Evolutionary conservation across 2,113 vertebrate species (phyloP).

Genomic region (Chaenogobius annularis): DNA sequence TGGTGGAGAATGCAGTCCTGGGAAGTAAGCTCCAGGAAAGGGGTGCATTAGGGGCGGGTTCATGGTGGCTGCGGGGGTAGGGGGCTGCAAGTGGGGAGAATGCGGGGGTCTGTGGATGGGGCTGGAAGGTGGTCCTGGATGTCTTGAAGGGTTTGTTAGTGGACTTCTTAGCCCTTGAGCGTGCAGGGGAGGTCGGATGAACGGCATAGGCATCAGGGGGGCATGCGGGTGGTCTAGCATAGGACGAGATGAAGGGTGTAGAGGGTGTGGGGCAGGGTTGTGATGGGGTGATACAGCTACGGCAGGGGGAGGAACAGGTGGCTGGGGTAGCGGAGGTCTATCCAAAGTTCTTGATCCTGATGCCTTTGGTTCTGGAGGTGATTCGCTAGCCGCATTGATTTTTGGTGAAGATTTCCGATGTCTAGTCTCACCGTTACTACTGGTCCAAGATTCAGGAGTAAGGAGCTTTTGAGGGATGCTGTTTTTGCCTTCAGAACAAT

Average conservation of each 20-base stretch:
- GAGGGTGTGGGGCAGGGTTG: conserved; percentile 51
- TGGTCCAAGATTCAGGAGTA: conserved; percentile 98
- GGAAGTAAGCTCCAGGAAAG: conserved; percentile 84
- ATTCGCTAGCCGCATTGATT: conserved; percentile 69
- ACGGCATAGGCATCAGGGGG: conserved; percentile 84
- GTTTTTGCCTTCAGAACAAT: conserved; percentile 76
- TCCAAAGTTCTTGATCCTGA: conserved; percentile 86
- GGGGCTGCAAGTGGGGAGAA: conserved; percentile 88
- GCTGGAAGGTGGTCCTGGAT: conserved; percentile 85
- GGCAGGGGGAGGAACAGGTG: conserved; percentile 31
- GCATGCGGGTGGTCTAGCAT: conserved; percentile 55
- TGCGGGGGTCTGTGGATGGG: conserved; percentile 91
- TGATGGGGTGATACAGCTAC: conserved; percentile 45
- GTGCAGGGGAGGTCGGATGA: conserved; percentile 87
- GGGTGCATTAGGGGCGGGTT: conserved; percentile 88
- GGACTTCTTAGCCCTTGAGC: conserved; percentile 90
- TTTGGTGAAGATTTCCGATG: conserved; percentile 86
- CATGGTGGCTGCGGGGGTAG: conserved; percentile 81
- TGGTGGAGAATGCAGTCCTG: conserved; percentile 87
- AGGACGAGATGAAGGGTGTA: conserved; percentile 68
- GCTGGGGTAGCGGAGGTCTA: conserved; percentile 83
- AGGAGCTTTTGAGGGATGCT: conserved; percentile 81
- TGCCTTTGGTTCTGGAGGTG: conserved; percentile 84
- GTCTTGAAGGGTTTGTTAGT: conserved; percentile 80
- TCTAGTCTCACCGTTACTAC: conserved; percentile 79